These are phyloP conservation scores for Trachops cirrhosus DNA, from an alignment of 2,797 vertebrate species.

Conservation along the genomic window DNA sequence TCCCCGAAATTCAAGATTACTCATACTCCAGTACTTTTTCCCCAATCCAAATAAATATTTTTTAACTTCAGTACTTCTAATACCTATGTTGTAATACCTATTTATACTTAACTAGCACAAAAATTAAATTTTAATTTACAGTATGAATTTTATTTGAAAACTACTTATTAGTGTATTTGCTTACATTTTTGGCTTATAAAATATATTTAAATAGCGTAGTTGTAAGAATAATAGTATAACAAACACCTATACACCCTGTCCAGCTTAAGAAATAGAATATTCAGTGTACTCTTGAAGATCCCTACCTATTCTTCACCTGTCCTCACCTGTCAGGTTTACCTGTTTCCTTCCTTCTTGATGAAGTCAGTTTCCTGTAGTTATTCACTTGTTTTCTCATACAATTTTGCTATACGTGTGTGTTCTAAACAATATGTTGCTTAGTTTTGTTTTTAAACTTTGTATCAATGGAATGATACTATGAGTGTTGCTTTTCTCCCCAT, in stretches of 20 bases:
- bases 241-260: neutral
- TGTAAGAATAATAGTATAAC: neutral
- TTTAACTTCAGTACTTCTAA: neutral
- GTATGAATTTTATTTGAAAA: constrained; percentile 4
- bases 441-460: neutral
- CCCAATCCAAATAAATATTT: neutral
- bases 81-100: neutral
- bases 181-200: neutral
- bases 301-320: neutral
- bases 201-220: neutral
- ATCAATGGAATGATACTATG: neutral
- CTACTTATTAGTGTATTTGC: neutral
- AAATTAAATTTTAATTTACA: neutral
- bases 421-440: neutral
- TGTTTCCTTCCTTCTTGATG: neutral
- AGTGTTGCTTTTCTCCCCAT: neutral
- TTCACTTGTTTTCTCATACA: neutral
- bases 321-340: neutral
- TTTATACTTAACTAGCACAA: neutral
- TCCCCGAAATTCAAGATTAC: neutral
- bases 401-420: neutral
- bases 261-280: neutral
- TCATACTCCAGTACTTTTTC: neutral
- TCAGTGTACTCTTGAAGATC: neutral
- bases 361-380: neutral